These are phyloP conservation scores for Parapsyche elsis DNA, from an alignment of 1,140 invertebrate genomes.

Conservation along the genomic window DNA sequence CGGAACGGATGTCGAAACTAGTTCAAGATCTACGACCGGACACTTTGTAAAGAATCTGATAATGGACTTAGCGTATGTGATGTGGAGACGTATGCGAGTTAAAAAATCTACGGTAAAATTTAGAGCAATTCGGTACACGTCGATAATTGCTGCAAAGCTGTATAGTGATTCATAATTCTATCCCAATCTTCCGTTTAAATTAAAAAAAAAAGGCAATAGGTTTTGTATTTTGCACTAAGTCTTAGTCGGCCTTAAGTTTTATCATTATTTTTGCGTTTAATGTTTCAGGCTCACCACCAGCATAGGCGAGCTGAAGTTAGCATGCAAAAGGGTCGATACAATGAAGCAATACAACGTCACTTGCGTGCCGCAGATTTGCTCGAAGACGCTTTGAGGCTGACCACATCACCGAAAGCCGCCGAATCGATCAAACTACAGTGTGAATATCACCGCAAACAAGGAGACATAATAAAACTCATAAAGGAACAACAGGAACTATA, in stretches of 20 bases:
- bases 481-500: constrained; percentile 70
- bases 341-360: constrained; percentile 74
- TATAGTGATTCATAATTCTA: not conserved
- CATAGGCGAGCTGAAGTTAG: constrained; percentile 72
- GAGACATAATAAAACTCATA: constrained; percentile 66
- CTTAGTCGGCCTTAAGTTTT: no score
- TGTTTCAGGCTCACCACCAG: constrained; percentile 72
- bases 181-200: not conserved
- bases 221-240: no score
- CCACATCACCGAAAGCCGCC: constrained; percentile 65
- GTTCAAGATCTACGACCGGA: no score
- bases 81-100: no score
- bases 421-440: constrained; percentile 73
- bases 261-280: not conserved
- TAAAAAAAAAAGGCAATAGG: not conserved
- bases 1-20: no score
- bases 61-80: no score
- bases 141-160: not conserved
- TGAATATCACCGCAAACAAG: constrained; percentile 73
- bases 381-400: constrained; percentile 68
- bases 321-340: constrained; percentile 69
- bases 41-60: no score
- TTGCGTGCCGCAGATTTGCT: constrained; percentile 70
- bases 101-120: no score
- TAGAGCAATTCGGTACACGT: no score